Evolutionary conservation across 2,113 vertebrate genomes (phyloP).

Genomic region (Apeltes quadracus): DNA sequence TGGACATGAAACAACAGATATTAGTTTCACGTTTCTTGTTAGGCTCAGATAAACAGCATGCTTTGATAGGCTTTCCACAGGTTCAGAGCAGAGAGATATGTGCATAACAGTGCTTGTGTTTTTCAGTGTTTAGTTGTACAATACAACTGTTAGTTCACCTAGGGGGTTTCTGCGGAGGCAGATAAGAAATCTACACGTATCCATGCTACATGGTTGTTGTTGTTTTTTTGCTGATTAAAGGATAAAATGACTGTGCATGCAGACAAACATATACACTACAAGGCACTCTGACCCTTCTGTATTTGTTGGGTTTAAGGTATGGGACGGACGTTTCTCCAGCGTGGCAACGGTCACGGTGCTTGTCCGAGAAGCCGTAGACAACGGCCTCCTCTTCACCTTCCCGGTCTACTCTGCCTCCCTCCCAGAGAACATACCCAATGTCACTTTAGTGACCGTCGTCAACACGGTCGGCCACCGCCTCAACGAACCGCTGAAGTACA

Average conservation of each 20-base stretch:
- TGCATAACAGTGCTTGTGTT: too few relatives aligned
- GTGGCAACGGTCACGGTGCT: slow-evolving; percentile 86
- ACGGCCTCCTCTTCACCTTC: slow-evolving; percentile 89
- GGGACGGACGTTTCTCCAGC: slow-evolving; percentile 92
- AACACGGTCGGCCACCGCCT: slow-evolving; percentile 90
- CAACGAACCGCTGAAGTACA: slow-evolving; percentile 93
- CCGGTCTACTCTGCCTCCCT: slow-evolving; percentile 87
- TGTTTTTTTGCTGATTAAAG: slow-evolving; percentile 2
- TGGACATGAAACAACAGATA: not conserved
- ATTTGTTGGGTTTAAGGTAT: slow-evolving; percentile 75
- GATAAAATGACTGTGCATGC: not conserved
- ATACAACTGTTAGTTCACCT: not conserved
- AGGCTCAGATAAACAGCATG: slow-evolving; percentile 15
- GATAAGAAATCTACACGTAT: not conserved
- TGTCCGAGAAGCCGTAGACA: slow-evolving; percentile 91
- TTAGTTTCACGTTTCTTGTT: not conserved
- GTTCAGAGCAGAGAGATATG: slow-evolving; percentile 18
- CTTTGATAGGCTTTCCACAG: not conserved
- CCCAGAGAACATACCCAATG: slow-evolving; percentile 87
- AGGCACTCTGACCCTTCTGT: not conserved
- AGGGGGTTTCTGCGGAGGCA: not conserved
- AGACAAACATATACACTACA: not conserved
- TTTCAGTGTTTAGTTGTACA: slow-evolving; percentile 7
- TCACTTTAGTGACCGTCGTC: slow-evolving; percentile 87
- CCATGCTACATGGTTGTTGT: slow-evolving; percentile 1